Conservation (phyloP, 1,140 invertebrate genomes). For the Neodiprion virginianus region DNA sequence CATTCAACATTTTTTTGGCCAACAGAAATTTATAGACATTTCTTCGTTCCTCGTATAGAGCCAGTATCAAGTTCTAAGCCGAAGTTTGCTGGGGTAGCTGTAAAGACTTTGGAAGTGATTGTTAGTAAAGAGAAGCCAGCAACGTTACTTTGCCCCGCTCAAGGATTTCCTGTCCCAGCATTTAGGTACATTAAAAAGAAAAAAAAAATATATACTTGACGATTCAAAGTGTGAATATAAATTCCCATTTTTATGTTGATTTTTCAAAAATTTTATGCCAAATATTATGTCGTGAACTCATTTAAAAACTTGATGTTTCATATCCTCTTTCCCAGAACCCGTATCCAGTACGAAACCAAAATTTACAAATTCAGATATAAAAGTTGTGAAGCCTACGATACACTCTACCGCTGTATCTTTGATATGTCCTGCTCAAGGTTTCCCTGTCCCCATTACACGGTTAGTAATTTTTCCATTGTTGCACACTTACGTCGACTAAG, state of each 20-base stretch:
- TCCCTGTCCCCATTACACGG: constrained; percentile 61
- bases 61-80: constrained; percentile 54
- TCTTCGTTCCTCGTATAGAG: constrained; percentile 36
- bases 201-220: neutral
- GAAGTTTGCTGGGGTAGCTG: constrained; percentile 45
- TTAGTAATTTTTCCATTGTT: constrained; percentile 33
- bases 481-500: constrained; percentile 16
- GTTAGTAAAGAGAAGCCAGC: constrained; percentile 16
- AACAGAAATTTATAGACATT: neutral
- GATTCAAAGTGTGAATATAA: neutral
- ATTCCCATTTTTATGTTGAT: neutral
- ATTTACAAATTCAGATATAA: constrained; percentile 59
- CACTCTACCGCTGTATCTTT: constrained; percentile 61
- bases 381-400: constrained; percentile 45
- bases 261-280: constrained; percentile 19
- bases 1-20: neutral
- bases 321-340: constrained; percentile 52
- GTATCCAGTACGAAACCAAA: constrained; percentile 63
- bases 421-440: constrained; percentile 74
- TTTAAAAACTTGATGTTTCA: constrained; percentile 4
- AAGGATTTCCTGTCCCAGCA: constrained; percentile 74
- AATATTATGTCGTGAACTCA: constrained; percentile 33
- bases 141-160: constrained; percentile 60
- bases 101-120: constrained; percentile 30
- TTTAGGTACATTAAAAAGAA: constrained; percentile 58